These are phyloP conservation scores for Rhipidura dahli DNA, from an alignment of 2,113 vertebrate genomes.

Conservation along the genomic window DNA sequence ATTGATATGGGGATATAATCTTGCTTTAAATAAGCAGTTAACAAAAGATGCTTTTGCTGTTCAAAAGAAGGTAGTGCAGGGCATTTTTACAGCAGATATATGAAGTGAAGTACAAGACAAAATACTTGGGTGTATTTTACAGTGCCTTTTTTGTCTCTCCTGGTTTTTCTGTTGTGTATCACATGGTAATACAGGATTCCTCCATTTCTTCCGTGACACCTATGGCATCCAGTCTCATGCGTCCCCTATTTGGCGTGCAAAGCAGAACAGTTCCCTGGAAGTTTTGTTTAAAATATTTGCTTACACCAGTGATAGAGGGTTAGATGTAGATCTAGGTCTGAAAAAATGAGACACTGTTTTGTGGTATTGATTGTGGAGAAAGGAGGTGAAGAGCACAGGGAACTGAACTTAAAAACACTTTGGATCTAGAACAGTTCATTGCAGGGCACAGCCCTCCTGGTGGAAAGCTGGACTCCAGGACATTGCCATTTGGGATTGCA, in stretches of 20 bases:
- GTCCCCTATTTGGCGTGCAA: not conserved
- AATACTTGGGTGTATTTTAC: not conserved
- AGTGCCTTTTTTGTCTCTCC: not conserved
- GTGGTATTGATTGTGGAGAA: not conserved
- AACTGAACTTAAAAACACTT: not conserved
- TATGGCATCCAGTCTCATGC: accelerated
- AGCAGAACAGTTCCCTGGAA: not conserved
- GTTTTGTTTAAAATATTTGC: not conserved
- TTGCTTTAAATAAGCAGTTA: not conserved
- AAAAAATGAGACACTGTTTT: not conserved
- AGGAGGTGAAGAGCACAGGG: not conserved
- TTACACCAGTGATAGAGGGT: not conserved
- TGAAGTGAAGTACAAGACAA: not conserved
- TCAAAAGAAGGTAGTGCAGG: not conserved
- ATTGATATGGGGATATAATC: not conserved
- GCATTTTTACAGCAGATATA: not conserved
- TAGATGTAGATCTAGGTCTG: not conserved
- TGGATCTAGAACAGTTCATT: not conserved
- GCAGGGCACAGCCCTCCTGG: not conserved
- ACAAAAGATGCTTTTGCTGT: not conserved
- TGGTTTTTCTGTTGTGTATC: not conserved
- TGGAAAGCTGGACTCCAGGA: not conserved
- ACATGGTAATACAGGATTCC: not conserved
- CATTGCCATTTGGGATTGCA: not conserved
- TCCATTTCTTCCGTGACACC: not conserved